A percentile compares a stretch with the other conserved stretches of the same genome.
These are phyloP conservation scores for Cephalopholis sonnerati DNA, from an alignment of 2,113 vertebrate genomes.

Conservation along the genomic window DNA sequence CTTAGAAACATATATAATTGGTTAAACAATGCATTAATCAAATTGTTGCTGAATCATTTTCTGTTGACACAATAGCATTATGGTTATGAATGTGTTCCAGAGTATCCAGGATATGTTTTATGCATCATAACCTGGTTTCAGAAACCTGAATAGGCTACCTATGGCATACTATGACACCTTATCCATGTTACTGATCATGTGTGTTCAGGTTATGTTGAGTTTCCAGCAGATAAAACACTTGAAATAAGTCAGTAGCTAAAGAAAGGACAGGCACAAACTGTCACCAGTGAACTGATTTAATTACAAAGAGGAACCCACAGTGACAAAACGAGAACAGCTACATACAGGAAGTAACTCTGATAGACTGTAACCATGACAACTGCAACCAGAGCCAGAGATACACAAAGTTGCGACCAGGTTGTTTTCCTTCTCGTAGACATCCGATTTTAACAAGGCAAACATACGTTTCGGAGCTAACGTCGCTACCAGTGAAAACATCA, in stretches of 20 bases:
- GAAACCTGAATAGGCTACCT: background rate
- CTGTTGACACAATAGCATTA: background rate
- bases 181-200: too few relatives aligned
- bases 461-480: conserved; percentile 14
- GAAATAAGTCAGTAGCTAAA: background rate
- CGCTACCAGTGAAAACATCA: conserved; percentile 42
- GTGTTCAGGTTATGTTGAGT: background rate
- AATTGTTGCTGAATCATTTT: too few relatives aligned
- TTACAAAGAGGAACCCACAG: conserved; percentile 87
- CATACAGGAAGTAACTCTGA: conserved; percentile 76
- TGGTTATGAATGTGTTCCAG: background rate
- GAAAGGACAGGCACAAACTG: conserved; percentile 61
- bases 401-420: conserved; percentile 13
- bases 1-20: too few relatives aligned
- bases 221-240: background rate
- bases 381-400: conserved; percentile 51
- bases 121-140: background rate
- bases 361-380: conserved; percentile 67
- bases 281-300: conserved; percentile 89
- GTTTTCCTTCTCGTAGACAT: conserved; percentile 18
- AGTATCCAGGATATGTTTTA: background rate
- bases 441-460: conserved; percentile 42
- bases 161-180: too few relatives aligned
- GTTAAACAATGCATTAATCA: too few relatives aligned
- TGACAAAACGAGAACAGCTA: conserved; percentile 82